phyloP scores from a whole-genome alignment of 2,888 invertebrate species.

The Caenorhabditis angaria region DNA sequence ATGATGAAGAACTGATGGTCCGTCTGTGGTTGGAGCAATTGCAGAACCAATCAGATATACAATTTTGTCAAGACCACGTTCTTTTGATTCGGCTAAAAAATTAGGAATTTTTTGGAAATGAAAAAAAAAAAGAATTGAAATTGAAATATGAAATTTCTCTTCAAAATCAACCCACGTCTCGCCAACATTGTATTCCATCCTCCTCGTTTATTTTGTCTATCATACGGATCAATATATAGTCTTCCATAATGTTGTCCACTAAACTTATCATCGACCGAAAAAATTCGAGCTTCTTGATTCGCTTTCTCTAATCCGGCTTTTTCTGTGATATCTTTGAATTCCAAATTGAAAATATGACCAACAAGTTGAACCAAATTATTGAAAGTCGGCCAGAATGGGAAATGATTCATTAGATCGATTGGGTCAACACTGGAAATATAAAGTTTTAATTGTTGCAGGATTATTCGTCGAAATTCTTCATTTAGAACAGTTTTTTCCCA shows the following conservation, averaged over 20 bases:
- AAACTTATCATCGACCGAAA: conserved; percentile 60
- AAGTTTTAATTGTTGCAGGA: not conserved
- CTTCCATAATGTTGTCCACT: conserved; percentile 56
- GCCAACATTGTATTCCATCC: conserved; percentile 67
- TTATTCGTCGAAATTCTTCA: not conserved
- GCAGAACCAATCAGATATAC: conserved; percentile 68
- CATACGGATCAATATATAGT: conserved; percentile 70
- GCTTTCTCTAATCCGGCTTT: conserved; percentile 60
- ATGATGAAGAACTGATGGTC: conserved; percentile 64
- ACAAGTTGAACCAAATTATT: conserved; percentile 60
- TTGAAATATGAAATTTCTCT: not conserved
- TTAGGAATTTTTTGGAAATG: not conserved
- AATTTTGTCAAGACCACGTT: conserved; percentile 66
- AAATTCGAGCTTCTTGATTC: conserved; percentile 66
- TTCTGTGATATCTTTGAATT: conserved; percentile 66
- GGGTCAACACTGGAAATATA: conserved; percentile 58
- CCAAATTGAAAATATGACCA: conserved; percentile 61
- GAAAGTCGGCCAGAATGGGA: conserved; percentile 71
- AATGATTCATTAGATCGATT: conserved; percentile 69
- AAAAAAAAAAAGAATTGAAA: not conserved
- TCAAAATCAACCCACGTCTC: conserved; percentile 53
- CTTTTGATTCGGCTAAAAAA: conserved; percentile 58
- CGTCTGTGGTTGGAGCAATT: conserved; percentile 51
- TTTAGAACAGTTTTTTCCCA: not conserved
- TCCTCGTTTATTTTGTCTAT: conserved; percentile 62